These are phyloP conservation scores for Acronicta psi DNA, from an alignment of 2,888 invertebrate genomes.

Conservation along the genomic window DNA sequence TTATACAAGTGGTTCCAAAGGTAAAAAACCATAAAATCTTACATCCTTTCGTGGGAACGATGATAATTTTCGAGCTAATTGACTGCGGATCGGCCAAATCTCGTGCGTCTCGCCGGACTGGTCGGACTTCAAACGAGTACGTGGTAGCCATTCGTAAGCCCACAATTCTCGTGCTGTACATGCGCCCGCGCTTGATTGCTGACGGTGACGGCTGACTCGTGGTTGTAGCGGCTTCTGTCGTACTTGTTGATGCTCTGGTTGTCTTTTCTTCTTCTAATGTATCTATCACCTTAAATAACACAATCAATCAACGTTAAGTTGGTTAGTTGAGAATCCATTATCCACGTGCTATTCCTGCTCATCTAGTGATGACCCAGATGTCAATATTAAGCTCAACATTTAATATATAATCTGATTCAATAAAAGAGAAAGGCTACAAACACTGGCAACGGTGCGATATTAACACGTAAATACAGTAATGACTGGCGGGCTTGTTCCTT, in stretches of 20 bases:
- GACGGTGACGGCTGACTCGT: conserved; percentile 57
- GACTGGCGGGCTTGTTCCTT: conserved; percentile 62
- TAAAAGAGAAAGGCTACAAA: conserved; percentile 53
- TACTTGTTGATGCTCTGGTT: conserved; percentile 51
- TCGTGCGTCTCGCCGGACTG: conserved; percentile 86
- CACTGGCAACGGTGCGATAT: conserved; percentile 57
- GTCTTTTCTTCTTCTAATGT: conserved; percentile 74
- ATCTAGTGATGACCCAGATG: conserved; percentile 8
- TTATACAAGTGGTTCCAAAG: neutral
- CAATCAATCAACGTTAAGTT: conserved; percentile 1
- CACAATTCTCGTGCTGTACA: conserved; percentile 90
- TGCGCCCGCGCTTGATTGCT: conserved; percentile 68
- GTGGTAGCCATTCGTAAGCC: conserved; percentile 95
- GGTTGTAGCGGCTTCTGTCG: conserved; percentile 61
- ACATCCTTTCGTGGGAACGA: conserved; percentile 95
- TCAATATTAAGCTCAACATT: conserved; percentile 35
- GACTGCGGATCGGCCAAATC: conserved; percentile 87
- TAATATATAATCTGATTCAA: conserved; percentile 38
- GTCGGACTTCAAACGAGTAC: conserved; percentile 93
- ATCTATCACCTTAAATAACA: conserved; percentile 74
- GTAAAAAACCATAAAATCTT: conserved; percentile 75
- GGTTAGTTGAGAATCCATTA: neutral
- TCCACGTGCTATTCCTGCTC: neutral
- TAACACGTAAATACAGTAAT: conserved; percentile 65
- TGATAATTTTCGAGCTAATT: conserved; percentile 91